Percentiles rank a stretch among this genome's conserved stretches.
These are phyloP conservation scores for Hermodice carunculata DNA, from an alignment of 2,888 invertebrate species.

Conservation along the genomic window DNA sequence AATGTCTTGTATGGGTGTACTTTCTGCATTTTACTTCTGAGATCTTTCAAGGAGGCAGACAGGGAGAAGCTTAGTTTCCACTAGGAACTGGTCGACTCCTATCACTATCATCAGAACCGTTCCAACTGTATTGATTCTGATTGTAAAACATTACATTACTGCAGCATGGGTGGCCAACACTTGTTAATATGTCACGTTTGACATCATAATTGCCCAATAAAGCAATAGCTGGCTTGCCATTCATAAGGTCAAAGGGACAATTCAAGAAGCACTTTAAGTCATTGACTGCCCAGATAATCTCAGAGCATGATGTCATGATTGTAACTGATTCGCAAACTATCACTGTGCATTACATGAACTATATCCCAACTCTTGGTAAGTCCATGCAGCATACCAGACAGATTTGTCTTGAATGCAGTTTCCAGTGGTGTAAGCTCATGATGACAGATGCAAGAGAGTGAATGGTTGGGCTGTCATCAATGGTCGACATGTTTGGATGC, in stretches of 20 bases:
- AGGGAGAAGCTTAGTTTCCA: too few relatives aligned
- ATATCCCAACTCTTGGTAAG: not conserved
- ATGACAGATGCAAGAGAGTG: too few relatives aligned
- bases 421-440: too few relatives aligned
- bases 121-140: too few relatives aligned
- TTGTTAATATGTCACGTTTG: conserved; percentile 9
- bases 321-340: conserved; percentile 20
- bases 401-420: too few relatives aligned
- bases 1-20: not conserved
- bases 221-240: conserved; percentile 22
- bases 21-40: too few relatives aligned
- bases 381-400: too few relatives aligned
- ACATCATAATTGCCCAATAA: conserved; percentile 26
- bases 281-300: conserved; percentile 11
- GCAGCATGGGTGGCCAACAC: not conserved
- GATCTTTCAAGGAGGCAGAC: too few relatives aligned
- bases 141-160: conserved; percentile 10
- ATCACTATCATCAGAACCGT: too few relatives aligned
- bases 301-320: conserved; percentile 9
- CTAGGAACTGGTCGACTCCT: too few relatives aligned
- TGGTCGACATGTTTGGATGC: too few relatives aligned
- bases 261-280: not conserved
- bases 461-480: too few relatives aligned
- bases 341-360: conserved; percentile 15
- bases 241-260: conserved; percentile 17